Percentiles rank a stretch among this genome's conserved stretches.
Evolutionary conservation across 2,797 vertebrate genomes (phyloP).

Genomic region (Chelidonichthys spinosus): DNA sequence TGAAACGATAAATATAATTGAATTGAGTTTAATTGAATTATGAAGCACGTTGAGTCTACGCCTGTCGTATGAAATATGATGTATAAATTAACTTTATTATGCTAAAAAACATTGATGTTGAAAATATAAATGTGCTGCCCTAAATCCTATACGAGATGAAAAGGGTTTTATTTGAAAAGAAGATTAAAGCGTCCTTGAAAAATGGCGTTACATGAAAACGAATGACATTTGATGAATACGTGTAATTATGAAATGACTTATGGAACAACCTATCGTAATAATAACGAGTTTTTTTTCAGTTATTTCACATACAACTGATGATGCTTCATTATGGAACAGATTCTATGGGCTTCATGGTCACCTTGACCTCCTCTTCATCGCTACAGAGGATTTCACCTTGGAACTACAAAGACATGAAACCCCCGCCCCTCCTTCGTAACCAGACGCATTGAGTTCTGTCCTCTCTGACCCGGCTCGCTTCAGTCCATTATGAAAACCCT

Average conservation of each 20-base stretch:
- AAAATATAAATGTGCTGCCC: background rate
- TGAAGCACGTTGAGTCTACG: no score
- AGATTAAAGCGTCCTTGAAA: background rate
- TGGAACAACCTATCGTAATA: no score
- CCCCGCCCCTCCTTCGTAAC: background rate
- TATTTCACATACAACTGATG: no score
- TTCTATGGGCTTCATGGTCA: background rate
- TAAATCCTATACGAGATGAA: background rate
- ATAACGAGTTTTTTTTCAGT: no score
- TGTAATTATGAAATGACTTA: background rate
- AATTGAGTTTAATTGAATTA: no score
- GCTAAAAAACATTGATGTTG: background rate
- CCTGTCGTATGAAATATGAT: background rate
- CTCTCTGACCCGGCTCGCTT: conserved; percentile 19
- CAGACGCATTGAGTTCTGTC: conserved; percentile 19
- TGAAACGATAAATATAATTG: no score
- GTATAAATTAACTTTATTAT: background rate
- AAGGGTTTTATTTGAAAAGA: background rate
- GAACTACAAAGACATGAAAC: background rate
- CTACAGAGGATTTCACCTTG: background rate
- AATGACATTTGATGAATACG: no score
- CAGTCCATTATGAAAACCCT: conserved; percentile 35
- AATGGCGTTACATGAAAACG: background rate
- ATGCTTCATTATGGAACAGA: background rate
- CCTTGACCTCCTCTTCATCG: background rate